Evolutionary conservation across 1,140 invertebrate species (phyloP).

Genomic region (Rhyzopertha dominica): DNA sequence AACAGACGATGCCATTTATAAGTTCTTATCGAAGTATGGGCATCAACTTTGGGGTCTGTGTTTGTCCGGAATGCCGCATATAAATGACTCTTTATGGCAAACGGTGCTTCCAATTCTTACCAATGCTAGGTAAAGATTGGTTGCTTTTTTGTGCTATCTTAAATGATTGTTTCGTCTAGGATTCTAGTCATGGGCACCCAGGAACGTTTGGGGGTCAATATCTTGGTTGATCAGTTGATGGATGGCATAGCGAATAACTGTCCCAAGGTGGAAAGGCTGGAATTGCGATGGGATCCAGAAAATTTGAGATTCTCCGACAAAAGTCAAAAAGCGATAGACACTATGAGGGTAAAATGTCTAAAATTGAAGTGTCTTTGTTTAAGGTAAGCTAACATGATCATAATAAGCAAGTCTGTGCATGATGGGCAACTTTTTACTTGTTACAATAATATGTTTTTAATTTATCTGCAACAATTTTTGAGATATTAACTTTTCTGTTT

Average conservation of each 20-base stretch:
- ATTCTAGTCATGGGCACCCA: constrained; percentile 96
- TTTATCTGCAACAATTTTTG: too few relatives aligned
- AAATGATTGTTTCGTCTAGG: constrained; percentile 49
- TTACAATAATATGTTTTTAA: too few relatives aligned
- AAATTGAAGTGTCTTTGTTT: constrained; percentile 78
- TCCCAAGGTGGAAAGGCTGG: constrained; percentile 80
- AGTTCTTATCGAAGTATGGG: constrained; percentile 86
- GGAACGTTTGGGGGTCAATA: constrained; percentile 92
- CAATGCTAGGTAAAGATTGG: constrained; percentile 74
- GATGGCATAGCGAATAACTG: constrained; percentile 95
- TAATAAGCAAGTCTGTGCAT: too few relatives aligned
- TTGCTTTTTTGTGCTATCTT: constrained; percentile 5
- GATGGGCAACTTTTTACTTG: too few relatives aligned
- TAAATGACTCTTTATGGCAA: constrained; percentile 96
- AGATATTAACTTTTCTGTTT: too few relatives aligned
- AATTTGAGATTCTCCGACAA: constrained; percentile 98
- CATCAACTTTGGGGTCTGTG: constrained; percentile 81
- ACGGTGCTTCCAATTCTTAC: constrained; percentile 82
- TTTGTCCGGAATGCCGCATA: constrained; percentile 93
- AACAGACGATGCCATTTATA: constrained; percentile 84
- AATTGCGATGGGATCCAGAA: constrained; percentile 97
- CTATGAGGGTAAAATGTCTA: constrained; percentile 81
- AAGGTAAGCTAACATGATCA: constrained; percentile 69
- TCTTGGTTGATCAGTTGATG: constrained; percentile 95
- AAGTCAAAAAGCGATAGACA: constrained; percentile 94